These are phyloP conservation scores for Chesias legatella DNA, from an alignment of 2,888 invertebrate species.

Conservation along the genomic window DNA sequence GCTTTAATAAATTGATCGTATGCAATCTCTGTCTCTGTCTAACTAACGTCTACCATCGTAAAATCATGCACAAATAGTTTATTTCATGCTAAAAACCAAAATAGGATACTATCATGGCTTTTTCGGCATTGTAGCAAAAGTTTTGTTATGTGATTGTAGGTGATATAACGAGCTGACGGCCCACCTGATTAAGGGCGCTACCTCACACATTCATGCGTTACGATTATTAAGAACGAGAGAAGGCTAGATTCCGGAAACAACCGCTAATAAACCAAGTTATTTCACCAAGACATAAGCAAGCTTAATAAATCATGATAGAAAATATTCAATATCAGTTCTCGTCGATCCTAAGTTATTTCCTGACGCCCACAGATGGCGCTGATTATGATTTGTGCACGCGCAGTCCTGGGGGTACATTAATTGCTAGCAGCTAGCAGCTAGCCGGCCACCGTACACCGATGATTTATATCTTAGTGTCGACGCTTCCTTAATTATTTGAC, in stretches of 20 bases:
- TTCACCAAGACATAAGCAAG: background rate
- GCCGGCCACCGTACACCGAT: constrained; percentile 30
- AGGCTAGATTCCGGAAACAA: no score
- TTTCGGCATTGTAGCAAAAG: no score
- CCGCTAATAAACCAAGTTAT: no score
- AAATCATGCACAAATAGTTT: no score
- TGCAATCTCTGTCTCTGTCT: constrained; percentile 5
- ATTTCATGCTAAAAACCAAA: no score
- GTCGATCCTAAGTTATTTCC: constrained; percentile 22
- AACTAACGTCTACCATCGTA: no score
- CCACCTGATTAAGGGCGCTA: no score
- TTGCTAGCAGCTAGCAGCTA: constrained; percentile 30
- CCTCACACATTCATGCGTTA: no score
- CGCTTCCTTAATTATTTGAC: constrained; percentile 21
- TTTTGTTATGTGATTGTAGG: no score
- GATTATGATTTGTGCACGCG: constrained; percentile 52
- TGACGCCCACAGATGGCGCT: constrained; percentile 53
- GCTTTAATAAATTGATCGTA: constrained; percentile 15
- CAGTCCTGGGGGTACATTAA: constrained; percentile 29
- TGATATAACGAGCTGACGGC: no score
- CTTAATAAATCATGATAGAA: constrained; percentile 17
- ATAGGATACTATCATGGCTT: no score
- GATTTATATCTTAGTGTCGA: constrained; percentile 26
- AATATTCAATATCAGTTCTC: constrained; percentile 19
- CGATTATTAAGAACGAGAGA: no score